Evolutionary conservation across 2,888 invertebrate genomes (phyloP).

Genomic region (Trileptium ribeirensis): DNA sequence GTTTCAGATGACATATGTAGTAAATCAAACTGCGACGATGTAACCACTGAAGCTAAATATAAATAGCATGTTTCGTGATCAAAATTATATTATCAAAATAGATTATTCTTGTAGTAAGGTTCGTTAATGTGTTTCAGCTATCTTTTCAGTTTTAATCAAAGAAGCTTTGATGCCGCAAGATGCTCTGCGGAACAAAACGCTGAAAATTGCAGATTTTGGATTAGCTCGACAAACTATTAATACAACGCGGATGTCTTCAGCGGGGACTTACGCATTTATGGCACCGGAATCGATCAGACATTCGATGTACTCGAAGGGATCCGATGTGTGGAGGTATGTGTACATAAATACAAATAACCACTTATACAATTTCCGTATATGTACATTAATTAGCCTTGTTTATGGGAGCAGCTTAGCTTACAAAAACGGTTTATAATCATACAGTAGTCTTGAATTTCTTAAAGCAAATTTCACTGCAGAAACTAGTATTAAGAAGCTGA

Average conservation of each 20-base stretch:
- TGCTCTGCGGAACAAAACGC: constrained; percentile 28
- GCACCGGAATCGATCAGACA: constrained; percentile 95
- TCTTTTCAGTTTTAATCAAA: constrained; percentile 42
- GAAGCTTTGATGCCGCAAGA: constrained; percentile 39
- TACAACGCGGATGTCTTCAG: constrained; percentile 90
- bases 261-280: constrained; percentile 98
- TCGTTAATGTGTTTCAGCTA: no score
- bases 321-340: constrained; percentile 74
- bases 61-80: no score
- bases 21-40: no score
- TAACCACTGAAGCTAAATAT: no score
- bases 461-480: no score
- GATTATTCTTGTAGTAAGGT: no score
- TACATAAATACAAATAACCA: neutral
- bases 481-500: no score
- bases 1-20: no score
- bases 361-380: no score
- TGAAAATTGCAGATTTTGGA: constrained; percentile 97
- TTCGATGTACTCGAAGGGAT: constrained; percentile 88
- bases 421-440: no score
- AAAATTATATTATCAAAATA: no score
- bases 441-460: no score
- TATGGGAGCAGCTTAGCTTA: neutral
- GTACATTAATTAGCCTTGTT: neutral
- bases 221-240: constrained; percentile 75